These are phyloP conservation scores for Maccullochella peelii DNA, from an alignment of 2,113 vertebrate genomes.

Conservation along the genomic window DNA sequence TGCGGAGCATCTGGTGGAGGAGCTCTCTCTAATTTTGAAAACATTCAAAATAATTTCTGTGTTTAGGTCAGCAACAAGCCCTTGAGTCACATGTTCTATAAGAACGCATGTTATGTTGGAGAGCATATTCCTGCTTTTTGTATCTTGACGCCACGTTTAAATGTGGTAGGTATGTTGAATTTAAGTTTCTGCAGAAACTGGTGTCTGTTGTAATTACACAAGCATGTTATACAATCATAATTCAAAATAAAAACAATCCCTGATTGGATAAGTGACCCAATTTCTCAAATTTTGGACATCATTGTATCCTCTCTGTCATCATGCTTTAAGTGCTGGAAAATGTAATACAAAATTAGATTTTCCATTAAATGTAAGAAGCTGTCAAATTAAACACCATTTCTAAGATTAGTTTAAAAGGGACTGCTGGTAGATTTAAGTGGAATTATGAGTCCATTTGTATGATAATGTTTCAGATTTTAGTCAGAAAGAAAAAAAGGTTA, in stretches of 20 bases:
- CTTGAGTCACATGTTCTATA: not conserved
- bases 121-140: not conserved
- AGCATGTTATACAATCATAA: not conserved
- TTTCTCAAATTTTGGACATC: not conserved
- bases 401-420: slow-evolving; percentile 19
- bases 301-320: not conserved
- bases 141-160: not conserved
- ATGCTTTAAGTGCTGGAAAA: not conserved
- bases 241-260: not conserved
- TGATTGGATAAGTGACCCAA: not conserved
- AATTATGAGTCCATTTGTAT: slow-evolving; percentile 44
- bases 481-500: not conserved
- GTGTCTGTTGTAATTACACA: not conserved
- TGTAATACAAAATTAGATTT: slow-evolving; percentile 15
- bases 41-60: slow-evolving; percentile 13
- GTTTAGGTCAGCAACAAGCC: not conserved
- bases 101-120: not conserved
- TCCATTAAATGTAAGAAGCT: not conserved
- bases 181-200: not conserved
- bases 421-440: slow-evolving; percentile 3
- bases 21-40: slow-evolving; percentile 34
- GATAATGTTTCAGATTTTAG: slow-evolving; percentile 34
- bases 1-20: slow-evolving; percentile 29
- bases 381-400: slow-evolving; percentile 5
- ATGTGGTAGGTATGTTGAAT: not conserved